Percentiles rank a stretch among this genome's conserved stretches.
These are phyloP conservation scores for Lithophane ornitopus DNA, from an alignment of 2,888 invertebrate genomes.

Conservation along the genomic window DNA sequence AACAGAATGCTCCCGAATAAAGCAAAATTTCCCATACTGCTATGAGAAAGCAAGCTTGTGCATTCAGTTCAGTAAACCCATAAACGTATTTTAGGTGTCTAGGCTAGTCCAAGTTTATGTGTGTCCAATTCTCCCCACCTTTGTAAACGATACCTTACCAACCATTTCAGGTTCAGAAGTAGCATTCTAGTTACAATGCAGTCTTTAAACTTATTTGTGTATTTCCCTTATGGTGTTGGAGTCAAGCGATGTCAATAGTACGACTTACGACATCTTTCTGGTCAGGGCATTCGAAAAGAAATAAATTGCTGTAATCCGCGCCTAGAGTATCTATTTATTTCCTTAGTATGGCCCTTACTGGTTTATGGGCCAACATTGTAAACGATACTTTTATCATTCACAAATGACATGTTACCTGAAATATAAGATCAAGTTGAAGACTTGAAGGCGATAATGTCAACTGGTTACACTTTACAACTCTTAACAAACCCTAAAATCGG, in stretches of 20 bases:
- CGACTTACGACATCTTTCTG: conserved; percentile 1
- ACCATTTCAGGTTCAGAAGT: conserved; percentile 37
- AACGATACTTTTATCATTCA: not conserved
- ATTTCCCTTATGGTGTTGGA: conserved; percentile 18
- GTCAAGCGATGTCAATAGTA: not conserved
- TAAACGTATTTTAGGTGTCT: conserved; percentile 52
- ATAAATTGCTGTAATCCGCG: not conserved
- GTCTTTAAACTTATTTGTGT: conserved; percentile 16
- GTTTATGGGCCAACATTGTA: not conserved
- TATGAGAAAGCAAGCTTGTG: conserved; percentile 28
- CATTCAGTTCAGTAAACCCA: conserved; percentile 40
- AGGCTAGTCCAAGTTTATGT: conserved; percentile 40
- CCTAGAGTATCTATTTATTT: not conserved
- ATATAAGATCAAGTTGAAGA: not conserved
- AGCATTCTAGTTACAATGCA: conserved; percentile 22
- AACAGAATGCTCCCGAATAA: not conserved
- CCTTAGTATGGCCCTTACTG: not conserved
- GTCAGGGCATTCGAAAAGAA: not conserved
- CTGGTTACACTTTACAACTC: not conserved
- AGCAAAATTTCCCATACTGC: conserved; percentile 13
- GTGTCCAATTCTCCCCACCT: conserved; percentile 34
- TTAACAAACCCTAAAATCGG: not conserved
- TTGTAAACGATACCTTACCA: conserved; percentile 44
- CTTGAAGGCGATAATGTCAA: not conserved
- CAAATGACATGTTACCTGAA: not conserved